Evolutionary conservation across 2,888 invertebrate species (phyloP).

Genomic region (Folsomia manolachei): DNA sequence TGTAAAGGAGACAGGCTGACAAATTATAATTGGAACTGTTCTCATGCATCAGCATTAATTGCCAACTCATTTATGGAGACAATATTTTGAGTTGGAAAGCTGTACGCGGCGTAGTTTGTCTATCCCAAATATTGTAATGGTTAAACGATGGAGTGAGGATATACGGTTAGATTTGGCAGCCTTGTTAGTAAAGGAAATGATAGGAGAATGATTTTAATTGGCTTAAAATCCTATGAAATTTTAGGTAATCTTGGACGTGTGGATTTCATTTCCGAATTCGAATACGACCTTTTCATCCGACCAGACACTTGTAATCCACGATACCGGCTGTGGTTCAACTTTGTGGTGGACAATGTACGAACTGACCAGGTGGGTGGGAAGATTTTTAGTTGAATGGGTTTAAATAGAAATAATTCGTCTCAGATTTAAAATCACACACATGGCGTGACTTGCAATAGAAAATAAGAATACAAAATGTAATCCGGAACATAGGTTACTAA

Average conservation of each 20-base stretch:
- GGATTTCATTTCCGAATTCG: conserved; percentile 86
- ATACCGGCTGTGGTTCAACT: conserved; percentile 94
- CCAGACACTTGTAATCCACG: conserved; percentile 95
- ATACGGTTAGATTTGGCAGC: no score
- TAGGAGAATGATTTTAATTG: no score
- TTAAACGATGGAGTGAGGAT: no score
- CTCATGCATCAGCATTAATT: not conserved
- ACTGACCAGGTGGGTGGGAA: conserved; percentile 89
- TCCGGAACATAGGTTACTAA: no score
- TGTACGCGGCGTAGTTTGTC: not conserved
- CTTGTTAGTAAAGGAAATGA: no score
- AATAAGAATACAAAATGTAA: no score
- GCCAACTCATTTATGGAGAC: not conserved
- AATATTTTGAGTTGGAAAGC: not conserved
- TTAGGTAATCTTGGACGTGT: conserved; percentile 85
- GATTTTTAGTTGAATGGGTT: no score
- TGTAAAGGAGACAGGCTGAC: no score
- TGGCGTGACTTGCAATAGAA: no score
- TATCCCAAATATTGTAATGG: not conserved
- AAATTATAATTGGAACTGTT: not conserved
- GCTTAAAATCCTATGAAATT: not conserved
- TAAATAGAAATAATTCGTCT: no score
- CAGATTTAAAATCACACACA: no score
- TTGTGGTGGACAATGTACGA: conserved; percentile 92
- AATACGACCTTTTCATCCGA: conserved; percentile 92